Percentiles rank a stretch among this genome's conserved stretches.
These are phyloP conservation scores for Clitarchus hookeri DNA, from an alignment of 2,888 invertebrate species.

Conservation along the genomic window DNA sequence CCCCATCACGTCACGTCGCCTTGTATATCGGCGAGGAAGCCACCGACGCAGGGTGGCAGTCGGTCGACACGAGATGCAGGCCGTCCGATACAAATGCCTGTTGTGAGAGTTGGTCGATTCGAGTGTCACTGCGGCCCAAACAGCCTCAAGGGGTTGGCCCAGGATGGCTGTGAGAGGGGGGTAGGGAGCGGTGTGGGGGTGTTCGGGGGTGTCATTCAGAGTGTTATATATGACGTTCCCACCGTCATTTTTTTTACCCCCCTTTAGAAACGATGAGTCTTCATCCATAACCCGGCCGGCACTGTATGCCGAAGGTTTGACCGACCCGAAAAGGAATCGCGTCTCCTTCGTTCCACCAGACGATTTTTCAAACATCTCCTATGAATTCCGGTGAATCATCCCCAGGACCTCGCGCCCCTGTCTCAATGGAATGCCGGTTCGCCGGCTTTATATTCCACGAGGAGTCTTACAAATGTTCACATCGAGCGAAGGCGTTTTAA, in stretches of 20 bases:
- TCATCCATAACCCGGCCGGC: constrained; percentile 15
- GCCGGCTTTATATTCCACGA: background rate
- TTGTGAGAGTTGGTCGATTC: constrained; percentile 6
- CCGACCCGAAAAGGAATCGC: background rate
- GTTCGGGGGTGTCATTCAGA: background rate
- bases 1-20: too few relatives aligned
- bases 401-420: background rate
- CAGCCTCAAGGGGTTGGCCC: background rate
- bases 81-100: constrained; percentile 11
- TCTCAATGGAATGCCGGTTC: background rate
- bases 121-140: background rate
- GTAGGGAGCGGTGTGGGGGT: background rate
- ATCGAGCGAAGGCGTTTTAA: background rate
- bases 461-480: background rate
- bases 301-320: background rate
- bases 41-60: background rate
- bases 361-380: background rate
- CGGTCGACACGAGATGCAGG: background rate
- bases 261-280: constrained; percentile 17
- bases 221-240: constrained; percentile 15
- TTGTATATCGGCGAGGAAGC: too few relatives aligned
- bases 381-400: background rate
- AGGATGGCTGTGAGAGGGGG: background rate
- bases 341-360: background rate
- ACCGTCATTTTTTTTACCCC: constrained; percentile 17